A percentile compares a stretch with the other conserved stretches of the same genome.
Evolutionary conservation across 2,113 vertebrate species (phyloP).

Genomic region (Tricholaema leucomelas): DNA sequence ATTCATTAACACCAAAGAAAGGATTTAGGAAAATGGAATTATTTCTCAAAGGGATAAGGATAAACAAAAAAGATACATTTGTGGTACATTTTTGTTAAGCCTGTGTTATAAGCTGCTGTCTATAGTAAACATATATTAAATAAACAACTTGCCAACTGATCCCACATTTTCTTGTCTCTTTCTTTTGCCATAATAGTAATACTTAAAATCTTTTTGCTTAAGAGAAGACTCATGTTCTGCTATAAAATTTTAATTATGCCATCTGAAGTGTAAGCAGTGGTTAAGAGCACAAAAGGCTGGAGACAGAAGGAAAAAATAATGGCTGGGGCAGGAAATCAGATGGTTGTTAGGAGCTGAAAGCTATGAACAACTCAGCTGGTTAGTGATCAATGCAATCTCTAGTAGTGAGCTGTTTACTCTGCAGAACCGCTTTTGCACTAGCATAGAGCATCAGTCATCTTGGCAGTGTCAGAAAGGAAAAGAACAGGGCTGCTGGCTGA

Average conservation of each 20-base stretch:
- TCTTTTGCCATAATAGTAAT: neutral
- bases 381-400: neutral
- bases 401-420: neutral
- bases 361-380: neutral
- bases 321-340: neutral
- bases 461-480: neutral
- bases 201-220: neutral
- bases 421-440: neutral
- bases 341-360: neutral
- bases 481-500: neutral
- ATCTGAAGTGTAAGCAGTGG: neutral
- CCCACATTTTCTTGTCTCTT: neutral
- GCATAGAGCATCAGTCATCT: neutral
- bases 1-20: neutral
- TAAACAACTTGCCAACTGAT: neutral
- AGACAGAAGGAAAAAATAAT: neutral
- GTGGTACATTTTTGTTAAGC: neutral
- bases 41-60: neutral
- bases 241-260: neutral
- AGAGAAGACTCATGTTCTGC: neutral
- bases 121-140: neutral
- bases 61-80: neutral
- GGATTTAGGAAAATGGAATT: neutral
- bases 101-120: neutral
- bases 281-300: neutral